Percentiles rank a stretch among this genome's conserved stretches.
Evolutionary conservation across 1,140 invertebrate genomes (phyloP).

Genomic region (Callitettix versicolor): DNA sequence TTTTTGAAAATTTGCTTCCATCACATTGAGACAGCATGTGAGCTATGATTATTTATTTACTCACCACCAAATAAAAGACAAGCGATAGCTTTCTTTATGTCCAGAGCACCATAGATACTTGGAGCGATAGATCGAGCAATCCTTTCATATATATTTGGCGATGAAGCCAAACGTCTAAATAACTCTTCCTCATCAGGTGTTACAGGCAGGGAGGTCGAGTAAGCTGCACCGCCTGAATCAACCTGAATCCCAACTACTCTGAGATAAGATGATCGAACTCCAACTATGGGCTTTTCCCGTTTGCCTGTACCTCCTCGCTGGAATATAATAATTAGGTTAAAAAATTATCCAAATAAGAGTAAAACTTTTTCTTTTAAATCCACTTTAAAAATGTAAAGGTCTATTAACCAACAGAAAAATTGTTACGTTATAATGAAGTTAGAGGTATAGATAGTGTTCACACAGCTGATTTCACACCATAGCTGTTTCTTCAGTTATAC

Average conservation of each 20-base stretch:
- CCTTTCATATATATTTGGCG: conserved; percentile 80
- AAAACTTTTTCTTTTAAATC: too few species aligned
- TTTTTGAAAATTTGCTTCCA: too few species aligned
- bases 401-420: too few species aligned
- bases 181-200: conserved; percentile 84
- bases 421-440: too few species aligned
- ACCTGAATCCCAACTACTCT: conserved; percentile 86
- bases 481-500: too few species aligned
- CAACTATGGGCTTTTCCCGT: conserved; percentile 69
- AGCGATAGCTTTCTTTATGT: conserved; percentile 97
- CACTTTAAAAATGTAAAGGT: too few species aligned
- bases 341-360: too few species aligned
- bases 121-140: conserved; percentile 89
- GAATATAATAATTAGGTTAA: conserved; percentile 17
- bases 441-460: too few species aligned
- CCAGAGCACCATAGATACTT: conserved; percentile 87
- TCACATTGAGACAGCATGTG: too few species aligned
- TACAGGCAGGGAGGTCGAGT: conserved; percentile 41
- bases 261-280: conserved; percentile 88
- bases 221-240: conserved; percentile 68
- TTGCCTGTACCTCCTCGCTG: conserved; percentile 49
- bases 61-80: conserved; percentile 87
- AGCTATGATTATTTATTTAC: too few species aligned
- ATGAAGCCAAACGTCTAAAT: conserved; percentile 74
- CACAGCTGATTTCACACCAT: too few species aligned